A percentile compares a stretch with the other conserved stretches of the same genome.
These are phyloP conservation scores for Actinia equina DNA, from an alignment of 64 coral and sea anemone genomes.

Conservation along the genomic window DNA sequence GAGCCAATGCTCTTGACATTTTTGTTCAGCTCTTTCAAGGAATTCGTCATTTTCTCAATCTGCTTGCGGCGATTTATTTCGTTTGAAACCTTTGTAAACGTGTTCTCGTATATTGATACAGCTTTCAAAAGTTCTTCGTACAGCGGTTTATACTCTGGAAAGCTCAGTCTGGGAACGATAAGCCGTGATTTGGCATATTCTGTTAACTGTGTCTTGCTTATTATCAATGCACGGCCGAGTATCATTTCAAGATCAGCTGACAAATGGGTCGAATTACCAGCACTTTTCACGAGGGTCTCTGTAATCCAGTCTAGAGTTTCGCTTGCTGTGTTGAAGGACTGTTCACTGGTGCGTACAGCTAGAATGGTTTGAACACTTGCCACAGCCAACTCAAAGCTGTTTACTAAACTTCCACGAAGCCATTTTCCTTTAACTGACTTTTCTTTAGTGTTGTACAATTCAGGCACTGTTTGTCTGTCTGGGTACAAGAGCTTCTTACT, in stretches of 20 bases:
- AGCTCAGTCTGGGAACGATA: slow-evolving; percentile 28
- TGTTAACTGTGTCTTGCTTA: slow-evolving; percentile 43
- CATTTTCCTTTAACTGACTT: slow-evolving; percentile 11
- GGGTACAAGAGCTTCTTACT: slow-evolving; percentile 30
- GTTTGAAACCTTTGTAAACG: slow-evolving; percentile 2
- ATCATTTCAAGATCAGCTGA: slow-evolving; percentile 38
- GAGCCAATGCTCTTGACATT: slow-evolving; percentile 48
- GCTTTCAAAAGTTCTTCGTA: slow-evolving; percentile 27
- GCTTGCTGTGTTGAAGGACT: neutral
- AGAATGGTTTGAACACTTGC: slow-evolving; percentile 45
- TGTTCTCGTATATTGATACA: slow-evolving; percentile 27
- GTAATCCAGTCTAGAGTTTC: slow-evolving; percentile 37
- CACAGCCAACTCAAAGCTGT: slow-evolving; percentile 25
- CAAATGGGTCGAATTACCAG: slow-evolving; percentile 2
- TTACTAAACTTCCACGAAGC: slow-evolving; percentile 22
- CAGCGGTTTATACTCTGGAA: slow-evolving; percentile 36
- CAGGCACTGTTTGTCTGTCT: slow-evolving; percentile 26
- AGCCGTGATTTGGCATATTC: slow-evolving; percentile 44
- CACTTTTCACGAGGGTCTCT: slow-evolving; percentile 6
- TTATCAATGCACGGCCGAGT: slow-evolving; percentile 33
- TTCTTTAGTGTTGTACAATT: slow-evolving; percentile 12
- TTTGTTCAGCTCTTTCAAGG: slow-evolving; percentile 31
- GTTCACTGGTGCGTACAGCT: neutral
- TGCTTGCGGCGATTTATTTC: slow-evolving; percentile 37
- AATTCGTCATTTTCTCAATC: slow-evolving; percentile 15